phyloP scores from a whole-genome alignment of 2,888 invertebrate species.

The Pantelozetes paolii region DNA sequence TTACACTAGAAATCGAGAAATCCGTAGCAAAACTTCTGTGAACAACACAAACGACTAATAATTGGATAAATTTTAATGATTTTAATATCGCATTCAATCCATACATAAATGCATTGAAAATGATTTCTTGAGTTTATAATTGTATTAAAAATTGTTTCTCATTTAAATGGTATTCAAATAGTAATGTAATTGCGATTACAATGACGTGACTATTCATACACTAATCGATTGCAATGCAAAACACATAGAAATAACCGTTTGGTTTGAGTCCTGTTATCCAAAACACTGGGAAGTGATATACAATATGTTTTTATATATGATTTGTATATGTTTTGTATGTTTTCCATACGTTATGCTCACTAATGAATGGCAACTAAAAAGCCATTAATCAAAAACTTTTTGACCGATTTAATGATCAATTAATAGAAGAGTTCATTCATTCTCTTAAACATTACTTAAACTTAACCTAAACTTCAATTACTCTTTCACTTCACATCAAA shows the following conservation, averaged over 20 bases:
- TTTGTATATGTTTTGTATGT: background rate
- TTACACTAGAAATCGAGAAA: background rate
- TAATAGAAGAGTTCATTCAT: background rate
- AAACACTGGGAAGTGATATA: background rate
- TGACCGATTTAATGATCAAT: conserved; percentile 14
- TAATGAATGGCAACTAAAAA: background rate
- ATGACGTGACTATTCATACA: conserved; percentile 11
- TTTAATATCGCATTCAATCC: background rate
- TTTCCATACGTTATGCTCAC: no score
- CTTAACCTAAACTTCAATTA: no score
- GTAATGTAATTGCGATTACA: conserved; percentile 4
- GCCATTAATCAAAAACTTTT: background rate
- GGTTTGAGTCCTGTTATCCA: background rate
- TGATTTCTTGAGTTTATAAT: background rate
- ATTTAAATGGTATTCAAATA: background rate
- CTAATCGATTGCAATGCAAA: conserved; percentile 22
- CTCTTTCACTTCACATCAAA: no score
- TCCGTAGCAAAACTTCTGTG: background rate
- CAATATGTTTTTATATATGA: background rate
- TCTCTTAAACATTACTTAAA: background rate
- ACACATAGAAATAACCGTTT: no score
- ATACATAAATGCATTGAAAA: background rate
- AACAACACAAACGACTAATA: background rate
- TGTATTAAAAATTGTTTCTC: background rate
- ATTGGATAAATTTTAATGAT: background rate